Evolutionary conservation across 92 coral and sea anemone species (phyloP), one percentile per base, ranked within the genome.

Genomic region (Desmophyllum pertusum): DNA sequence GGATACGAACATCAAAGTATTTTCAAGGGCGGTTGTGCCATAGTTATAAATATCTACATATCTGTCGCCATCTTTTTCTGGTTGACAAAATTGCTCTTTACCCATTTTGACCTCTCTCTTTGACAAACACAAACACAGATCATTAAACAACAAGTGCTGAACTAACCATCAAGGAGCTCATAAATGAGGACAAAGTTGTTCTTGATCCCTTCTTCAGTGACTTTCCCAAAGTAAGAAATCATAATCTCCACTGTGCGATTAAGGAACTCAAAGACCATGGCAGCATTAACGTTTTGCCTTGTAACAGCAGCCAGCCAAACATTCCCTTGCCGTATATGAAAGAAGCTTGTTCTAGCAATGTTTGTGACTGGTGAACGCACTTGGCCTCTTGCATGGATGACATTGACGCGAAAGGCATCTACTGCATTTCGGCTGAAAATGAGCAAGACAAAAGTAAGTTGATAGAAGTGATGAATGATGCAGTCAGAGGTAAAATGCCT

Each of bases 231-330:
- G 87, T 97, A 97, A 1, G 99, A 95, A 70, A 91, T 93, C 99
- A 97, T 97, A 64, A 97, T 95, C 55, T 97, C 99, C 37, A 97
- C 99, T 55, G 95, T 93, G 67, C 98, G 93, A 86, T 90, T 90
- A 69, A 97, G 80, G 89, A 97, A 97, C 84, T 97, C 99, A 92
- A 97, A 97, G 37, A 97, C 99, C 91, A 97, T 83, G 14, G 99
- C 99, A 46, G 99, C 99, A 83, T 97, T 97, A 11, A 97, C 99
- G 80, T 97, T 97, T 77, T 97, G 99, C 70, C 98, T 87, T 6
- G 99, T 97, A 21, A 97, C 99, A 8, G 99, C 99, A 10, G 99
- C 99, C 62, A 97, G 86, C 99, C 99, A 97, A 5, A 97, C 98
- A 87, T 97, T 97, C 59, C 99, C 99, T 82, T 95, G 99, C 33